phyloP scores from a whole-genome alignment of 2,888 invertebrate genomes.

The Phasia obesa region DNA sequence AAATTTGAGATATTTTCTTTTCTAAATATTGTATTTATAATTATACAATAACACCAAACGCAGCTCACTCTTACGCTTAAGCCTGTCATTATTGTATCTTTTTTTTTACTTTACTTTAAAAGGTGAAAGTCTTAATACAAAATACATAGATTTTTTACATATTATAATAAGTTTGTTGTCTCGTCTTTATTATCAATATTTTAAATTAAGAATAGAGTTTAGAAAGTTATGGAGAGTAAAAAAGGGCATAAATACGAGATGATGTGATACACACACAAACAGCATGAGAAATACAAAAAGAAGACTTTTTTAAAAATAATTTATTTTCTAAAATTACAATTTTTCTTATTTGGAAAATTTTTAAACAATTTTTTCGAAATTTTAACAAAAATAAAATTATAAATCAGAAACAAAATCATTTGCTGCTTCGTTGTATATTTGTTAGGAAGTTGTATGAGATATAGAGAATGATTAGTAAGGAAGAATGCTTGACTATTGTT shows the following conservation, averaged over 20 bases:
- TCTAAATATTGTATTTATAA: conserved; percentile 21
- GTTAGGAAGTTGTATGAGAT: not conserved
- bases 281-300: conserved; percentile 36
- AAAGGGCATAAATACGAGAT: conserved; percentile 50
- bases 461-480: conserved; percentile 13
- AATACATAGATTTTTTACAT: conserved; percentile 48
- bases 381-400: conserved; percentile 28
- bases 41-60: no score
- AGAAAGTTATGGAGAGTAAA: conserved; percentile 32
- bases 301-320: conserved; percentile 33
- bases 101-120: not conserved
- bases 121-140: conserved; percentile 58
- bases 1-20: conserved; percentile 45
- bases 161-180: conserved; percentile 10
- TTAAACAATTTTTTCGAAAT: conserved; percentile 26
- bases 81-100: conserved; percentile 17
- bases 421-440: conserved; percentile 60
- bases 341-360: conserved; percentile 26
- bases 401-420: conserved; percentile 24
- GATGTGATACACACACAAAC: conserved; percentile 34
- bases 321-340: conserved; percentile 27
- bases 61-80: not conserved
- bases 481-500: conserved; percentile 45
- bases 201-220: conserved; percentile 24
- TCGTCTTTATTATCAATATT: conserved; percentile 44